These are phyloP conservation scores for Mongoloraphidia duomilia DNA, from an alignment of 2,888 invertebrate genomes.

Conservation along the genomic window DNA sequence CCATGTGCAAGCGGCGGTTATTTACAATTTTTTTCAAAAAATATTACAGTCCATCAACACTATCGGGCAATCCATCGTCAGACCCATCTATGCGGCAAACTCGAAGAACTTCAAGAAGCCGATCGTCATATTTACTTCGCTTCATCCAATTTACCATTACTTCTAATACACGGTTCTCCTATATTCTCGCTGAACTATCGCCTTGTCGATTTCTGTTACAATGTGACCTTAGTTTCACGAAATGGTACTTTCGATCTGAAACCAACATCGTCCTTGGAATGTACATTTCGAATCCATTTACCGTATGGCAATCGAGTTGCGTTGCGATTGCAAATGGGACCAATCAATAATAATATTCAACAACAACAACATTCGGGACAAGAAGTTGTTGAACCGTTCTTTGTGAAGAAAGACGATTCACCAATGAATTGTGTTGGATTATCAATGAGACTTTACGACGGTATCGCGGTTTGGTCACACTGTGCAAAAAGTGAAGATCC, in stretches of 20 bases:
- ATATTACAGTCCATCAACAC: neutral
- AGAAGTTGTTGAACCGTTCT: neutral
- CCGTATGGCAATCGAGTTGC: slow-evolving; percentile 56
- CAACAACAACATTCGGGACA: neutral
- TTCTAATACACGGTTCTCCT: slow-evolving; percentile 46
- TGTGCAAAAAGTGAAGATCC: slow-evolving; percentile 44
- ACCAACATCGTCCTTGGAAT: slow-evolving; percentile 41
- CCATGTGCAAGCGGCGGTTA: slow-evolving; percentile 48
- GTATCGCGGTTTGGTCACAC: slow-evolving; percentile 41
- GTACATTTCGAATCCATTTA: slow-evolving; percentile 53
- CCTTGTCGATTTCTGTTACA: slow-evolving; percentile 57
- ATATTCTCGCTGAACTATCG: slow-evolving; percentile 52
- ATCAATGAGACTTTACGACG: slow-evolving; percentile 41
- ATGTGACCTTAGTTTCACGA: slow-evolving; percentile 45
- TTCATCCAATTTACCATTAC: slow-evolving; percentile 31
- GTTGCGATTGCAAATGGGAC: slow-evolving; percentile 42
- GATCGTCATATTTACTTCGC: slow-evolving; percentile 48
- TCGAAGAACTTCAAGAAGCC: slow-evolving; percentile 45
- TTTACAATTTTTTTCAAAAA: slow-evolving; percentile 33
- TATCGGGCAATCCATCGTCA: slow-evolving; percentile 18
- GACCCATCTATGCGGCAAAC: slow-evolving; percentile 47
- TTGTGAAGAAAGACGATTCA: slow-evolving; percentile 2
- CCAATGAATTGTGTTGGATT: slow-evolving; percentile 36
- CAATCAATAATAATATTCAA: neutral
- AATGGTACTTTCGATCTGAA: slow-evolving; percentile 53